Base-by-base conservation (phyloP, 2,888 invertebrate species). In the Acanthococcus lagerstroemiae region DNA sequence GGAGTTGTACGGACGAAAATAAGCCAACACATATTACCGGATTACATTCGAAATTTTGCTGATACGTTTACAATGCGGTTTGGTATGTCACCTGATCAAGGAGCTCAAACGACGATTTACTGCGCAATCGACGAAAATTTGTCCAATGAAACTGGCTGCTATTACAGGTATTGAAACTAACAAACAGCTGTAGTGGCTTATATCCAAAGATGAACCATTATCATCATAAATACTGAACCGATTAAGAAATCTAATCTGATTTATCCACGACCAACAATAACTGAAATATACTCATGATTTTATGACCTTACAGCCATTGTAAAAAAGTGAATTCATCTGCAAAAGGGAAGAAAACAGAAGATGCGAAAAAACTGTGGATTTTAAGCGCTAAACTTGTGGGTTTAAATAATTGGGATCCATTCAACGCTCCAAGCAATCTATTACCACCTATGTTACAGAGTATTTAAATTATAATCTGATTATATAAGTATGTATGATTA, bases 1-100 rank as follows among this genome's bases (percentile, higher is more conserved):
- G 88, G 88, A 0, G 78, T 87, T 1, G 84, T 88, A 55, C 80
- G 81, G 70, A 90, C 91, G 0, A 88, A 90, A 71, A 74, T 91
- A 5, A 84, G 83, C 1, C 82, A 90, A 21, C 81, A 86, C 76
- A 72, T 84, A 69, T 77, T 82, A 72, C 73, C 77, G 0, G 74
- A 78, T 0, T 54, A 80, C 69, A 77, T 80, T 1, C 74, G 78
- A 12, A 72, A 70, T 44, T 44, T 82, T 0, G 73, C 80, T 48
- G 74, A 76, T 2, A 67, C 76, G 12, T 0, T 71, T 26, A 61
- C 70, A 19, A 74, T 76, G 1, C 67, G 75, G n/a, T 0, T 69
- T 45, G 76, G 82, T 68, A 83, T 85, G 74, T 78, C 78, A 2
- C 80, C 83, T 0, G 79, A 81, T 70, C 79, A 81, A 69, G 89